phyloP scores from a whole-genome alignment of 2,888 invertebrate genomes.

The Zootermopsis nevadensis region DNA sequence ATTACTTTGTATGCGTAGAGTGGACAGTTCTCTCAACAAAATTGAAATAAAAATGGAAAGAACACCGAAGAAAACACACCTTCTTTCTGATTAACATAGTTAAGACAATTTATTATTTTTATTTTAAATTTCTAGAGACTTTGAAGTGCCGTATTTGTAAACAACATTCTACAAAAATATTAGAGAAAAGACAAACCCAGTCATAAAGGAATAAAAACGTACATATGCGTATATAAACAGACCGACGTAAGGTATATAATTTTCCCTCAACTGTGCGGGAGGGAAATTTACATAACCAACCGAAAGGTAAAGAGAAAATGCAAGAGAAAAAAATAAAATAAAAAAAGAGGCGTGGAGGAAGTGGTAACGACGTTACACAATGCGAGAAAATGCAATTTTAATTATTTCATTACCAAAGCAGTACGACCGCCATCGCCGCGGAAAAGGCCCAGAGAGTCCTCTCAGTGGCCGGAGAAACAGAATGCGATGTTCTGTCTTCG shows the following conservation, averaged over 20 bases:
- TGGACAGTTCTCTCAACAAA: no score
- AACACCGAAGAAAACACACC: not conserved
- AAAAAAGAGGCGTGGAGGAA: constrained; percentile 31
- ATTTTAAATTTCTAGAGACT: not conserved
- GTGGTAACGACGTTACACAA: constrained; percentile 42
- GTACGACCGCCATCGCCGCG: constrained; percentile 25
- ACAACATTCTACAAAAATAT: constrained; percentile 8
- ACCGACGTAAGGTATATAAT: constrained; percentile 35
- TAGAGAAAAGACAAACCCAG: constrained; percentile 22
- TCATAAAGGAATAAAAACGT: constrained; percentile 17
- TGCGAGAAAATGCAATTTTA: constrained; percentile 49
- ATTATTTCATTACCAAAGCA: constrained; percentile 47
- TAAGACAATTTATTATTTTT: constrained; percentile 13
- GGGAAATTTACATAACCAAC: constrained; percentile 39
- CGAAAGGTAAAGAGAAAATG: constrained; percentile 38
- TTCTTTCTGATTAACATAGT: not conserved
- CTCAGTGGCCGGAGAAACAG: constrained; percentile 38
- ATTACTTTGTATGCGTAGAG: no score
- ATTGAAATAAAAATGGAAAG: no score
- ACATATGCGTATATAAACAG: constrained; percentile 9
- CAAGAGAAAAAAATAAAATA: constrained; percentile 29
- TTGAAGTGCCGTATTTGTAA: constrained; percentile 1
- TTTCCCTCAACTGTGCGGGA: constrained; percentile 26
- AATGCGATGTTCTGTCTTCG: not conserved
- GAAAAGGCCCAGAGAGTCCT: constrained; percentile 6